A percentile compares a stretch with the other conserved stretches of the same genome.
phyloP scores from a whole-genome alignment of 2,113 vertebrate genomes.

The Actenoides hombroni region DNA sequence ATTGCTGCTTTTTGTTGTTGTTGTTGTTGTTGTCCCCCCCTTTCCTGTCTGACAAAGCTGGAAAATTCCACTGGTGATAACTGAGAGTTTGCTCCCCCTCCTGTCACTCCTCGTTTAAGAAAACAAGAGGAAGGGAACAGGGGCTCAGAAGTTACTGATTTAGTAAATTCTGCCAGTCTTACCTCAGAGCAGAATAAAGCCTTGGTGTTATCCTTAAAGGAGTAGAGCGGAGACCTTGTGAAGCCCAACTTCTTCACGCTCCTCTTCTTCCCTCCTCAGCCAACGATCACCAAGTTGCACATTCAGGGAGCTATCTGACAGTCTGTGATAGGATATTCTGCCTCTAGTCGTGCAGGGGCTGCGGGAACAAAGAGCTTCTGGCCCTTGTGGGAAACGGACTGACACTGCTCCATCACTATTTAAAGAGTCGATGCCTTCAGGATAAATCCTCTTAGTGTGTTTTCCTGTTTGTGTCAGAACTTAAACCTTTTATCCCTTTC shows the following conservation, averaged over 20 bases:
- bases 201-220: slow-evolving; percentile 18
- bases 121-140: not conserved
- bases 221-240: not conserved
- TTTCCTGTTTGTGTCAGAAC: slow-evolving; percentile 80
- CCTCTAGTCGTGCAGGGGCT: slow-evolving; percentile 1
- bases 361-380: slow-evolving; percentile 61
- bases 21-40: not conserved
- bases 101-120: not conserved
- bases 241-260: not conserved
- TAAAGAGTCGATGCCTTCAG: slow-evolving; percentile 70
- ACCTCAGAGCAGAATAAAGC: slow-evolving; percentile 46
- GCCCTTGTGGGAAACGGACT: slow-evolving; percentile 23
- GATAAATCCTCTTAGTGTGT: slow-evolving; percentile 67
- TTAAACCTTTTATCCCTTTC: slow-evolving; percentile 73
- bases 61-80: slow-evolving; percentile 47
- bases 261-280: not conserved
- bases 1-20: not conserved
- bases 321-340: slow-evolving; percentile 17
- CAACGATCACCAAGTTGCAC: not conserved
- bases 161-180: slow-evolving; percentile 57
- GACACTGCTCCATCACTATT: slow-evolving; percentile 62
- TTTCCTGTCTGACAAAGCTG: not conserved
- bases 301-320: not conserved
- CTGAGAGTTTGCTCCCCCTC: not conserved
- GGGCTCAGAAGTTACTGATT: not conserved